Base-by-base conservation (phyloP, 2,113 vertebrate species). In the Tor tambroides region DNA sequence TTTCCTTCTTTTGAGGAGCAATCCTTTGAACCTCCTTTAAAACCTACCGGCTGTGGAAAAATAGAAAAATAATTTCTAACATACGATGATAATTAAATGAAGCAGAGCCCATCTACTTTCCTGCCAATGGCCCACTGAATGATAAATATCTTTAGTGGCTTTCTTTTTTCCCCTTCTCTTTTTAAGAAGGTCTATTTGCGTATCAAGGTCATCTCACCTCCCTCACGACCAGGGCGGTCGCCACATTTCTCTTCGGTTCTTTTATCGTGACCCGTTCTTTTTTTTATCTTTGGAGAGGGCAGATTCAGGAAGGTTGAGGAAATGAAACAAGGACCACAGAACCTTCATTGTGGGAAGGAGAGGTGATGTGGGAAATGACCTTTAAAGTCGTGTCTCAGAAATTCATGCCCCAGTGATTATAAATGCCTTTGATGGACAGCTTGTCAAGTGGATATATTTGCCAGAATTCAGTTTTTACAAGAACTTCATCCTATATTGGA, bases 201-300 rank as follows among this genome's bases (percentile, higher is more conserved):
- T 89, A 91, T 89, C 92, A 93, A 92, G 92, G 92, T 93, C 91
- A 92, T 91, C 85, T 91, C 41, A 11, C 83, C 77, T 91, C 87
- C 87, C 81, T 65, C 69, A 75, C 78, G 83, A 74, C 65, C 69
- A 67, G 75, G 88, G 63, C 69, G 72, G 23, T 85, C 61, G 41
- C 82, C 83, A 84, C 46, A 75, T 76, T 56, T 63, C 85, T 85
- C 51, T 80, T 54, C 23, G 11, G 56, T 26, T 61, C 59, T 30
- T 86, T 78, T 49, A 12, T 79, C 28, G 32, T 84, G 85, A 59
- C 38, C 30, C 51, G 21, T 51, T 6, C 51, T 65, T 83, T 83
- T 83, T 83, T 72, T 87, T 21, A 63, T 89, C 61, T 80, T 65
- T 84, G 19, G 72, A 67, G 69, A 72, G 43, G 83, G 49, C 69